Percentiles rank a stretch among this genome's conserved stretches.
Evolutionary conservation across 1,140 invertebrate species (phyloP).

Genomic region (Sinonovacula constricta): DNA sequence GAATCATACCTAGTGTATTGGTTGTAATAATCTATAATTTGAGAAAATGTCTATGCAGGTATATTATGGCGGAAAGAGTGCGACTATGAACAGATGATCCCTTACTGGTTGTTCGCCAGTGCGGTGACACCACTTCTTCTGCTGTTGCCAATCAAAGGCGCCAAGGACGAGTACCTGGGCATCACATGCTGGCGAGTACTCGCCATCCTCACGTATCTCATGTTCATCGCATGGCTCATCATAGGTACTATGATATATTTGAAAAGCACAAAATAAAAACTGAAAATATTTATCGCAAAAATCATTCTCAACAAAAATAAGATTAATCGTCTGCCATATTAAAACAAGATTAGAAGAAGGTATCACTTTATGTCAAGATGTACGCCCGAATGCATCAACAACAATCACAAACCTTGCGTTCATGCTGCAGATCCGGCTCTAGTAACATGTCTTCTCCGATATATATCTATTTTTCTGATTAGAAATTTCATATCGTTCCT

Average conservation of each 20-base stretch:
- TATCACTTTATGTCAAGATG: background rate
- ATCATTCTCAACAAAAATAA: no score
- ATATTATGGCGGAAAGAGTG: conserved; percentile 25
- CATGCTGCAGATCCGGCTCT: no score
- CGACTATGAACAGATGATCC: background rate
- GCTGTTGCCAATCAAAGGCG: conserved; percentile 1
- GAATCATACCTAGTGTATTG: no score
- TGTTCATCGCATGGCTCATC: conserved; percentile 15
- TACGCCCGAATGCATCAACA: background rate
- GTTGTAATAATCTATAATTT: background rate
- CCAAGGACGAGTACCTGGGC: conserved; percentile 22
- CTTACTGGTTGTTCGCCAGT: conserved; percentile 22
- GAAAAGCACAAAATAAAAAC: no score
- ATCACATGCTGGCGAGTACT: conserved; percentile 30
- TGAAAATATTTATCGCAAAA: no score
- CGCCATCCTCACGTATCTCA: background rate
- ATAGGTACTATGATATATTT: no score
- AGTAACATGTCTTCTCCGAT: no score
- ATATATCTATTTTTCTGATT: no score
- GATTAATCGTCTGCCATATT: no score
- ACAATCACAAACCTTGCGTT: no score
- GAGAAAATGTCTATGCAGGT: background rate
- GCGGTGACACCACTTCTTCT: conserved; percentile 19
- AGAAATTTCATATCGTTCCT: no score
- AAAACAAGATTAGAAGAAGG: no score